Evolutionary conservation across 2,888 invertebrate species (phyloP).

Genomic region (Auanema sp.): DNA sequence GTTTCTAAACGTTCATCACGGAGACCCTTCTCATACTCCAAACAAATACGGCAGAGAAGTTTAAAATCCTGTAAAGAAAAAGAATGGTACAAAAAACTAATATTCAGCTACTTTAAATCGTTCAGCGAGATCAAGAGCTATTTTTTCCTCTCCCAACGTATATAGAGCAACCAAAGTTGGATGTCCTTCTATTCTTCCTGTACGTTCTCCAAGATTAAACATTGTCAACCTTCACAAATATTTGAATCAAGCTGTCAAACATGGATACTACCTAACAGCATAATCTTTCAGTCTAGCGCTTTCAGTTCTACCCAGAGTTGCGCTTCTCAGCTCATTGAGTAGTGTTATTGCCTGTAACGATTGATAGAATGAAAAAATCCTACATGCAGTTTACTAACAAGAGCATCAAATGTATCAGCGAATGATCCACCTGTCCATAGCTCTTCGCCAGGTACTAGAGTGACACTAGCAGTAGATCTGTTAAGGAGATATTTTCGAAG

Average conservation of each 20-base stretch:
- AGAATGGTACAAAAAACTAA: too few relatives aligned
- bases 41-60: constrained; percentile 9
- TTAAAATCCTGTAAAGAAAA: constrained; percentile 12
- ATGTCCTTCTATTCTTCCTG: constrained; percentile 10
- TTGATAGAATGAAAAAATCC: background rate
- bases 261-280: background rate
- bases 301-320: background rate
- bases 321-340: background rate
- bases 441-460: too few relatives aligned
- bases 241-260: background rate
- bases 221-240: constrained; percentile 3
- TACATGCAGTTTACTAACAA: background rate
- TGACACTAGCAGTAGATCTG: too few relatives aligned
- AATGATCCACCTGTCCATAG: too few relatives aligned
- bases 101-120: background rate
- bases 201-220: constrained; percentile 10
- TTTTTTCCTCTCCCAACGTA: constrained; percentile 6
- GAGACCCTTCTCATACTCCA: background rate
- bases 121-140: constrained; percentile 12
- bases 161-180: constrained; percentile 2
- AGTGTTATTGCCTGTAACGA: background rate
- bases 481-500: too few relatives aligned
- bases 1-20: background rate
- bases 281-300: background rate
- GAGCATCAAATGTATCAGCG: too few relatives aligned